phyloP scores from a whole-genome alignment of 2,888 invertebrate species.

The Ophion obscuratus region DNA sequence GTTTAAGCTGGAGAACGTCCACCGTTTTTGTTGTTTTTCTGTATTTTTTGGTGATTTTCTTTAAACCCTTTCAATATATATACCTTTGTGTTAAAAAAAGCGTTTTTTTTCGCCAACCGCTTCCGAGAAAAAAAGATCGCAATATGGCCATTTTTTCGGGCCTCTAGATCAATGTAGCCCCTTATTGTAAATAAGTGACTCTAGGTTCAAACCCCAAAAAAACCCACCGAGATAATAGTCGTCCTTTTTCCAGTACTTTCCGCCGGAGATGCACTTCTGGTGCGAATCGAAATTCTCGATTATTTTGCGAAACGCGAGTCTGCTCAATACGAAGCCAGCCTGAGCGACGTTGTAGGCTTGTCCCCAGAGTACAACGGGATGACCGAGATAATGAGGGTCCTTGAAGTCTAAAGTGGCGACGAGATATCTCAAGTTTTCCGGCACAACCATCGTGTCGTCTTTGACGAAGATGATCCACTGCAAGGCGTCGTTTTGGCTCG shows the following conservation, averaged over 20 bases:
- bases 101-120: too few relatives aligned
- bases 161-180: background rate
- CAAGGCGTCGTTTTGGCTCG: constrained; percentile 59
- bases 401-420: constrained; percentile 84
- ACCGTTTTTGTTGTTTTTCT: too few relatives aligned
- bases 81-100: too few relatives aligned
- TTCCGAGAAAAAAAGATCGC: too few relatives aligned
- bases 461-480: constrained; percentile 86
- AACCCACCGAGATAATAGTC: constrained; percentile 86
- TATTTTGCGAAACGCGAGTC: constrained; percentile 83
- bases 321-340: constrained; percentile 86
- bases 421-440: constrained; percentile 86
- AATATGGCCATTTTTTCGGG: too few relatives aligned
- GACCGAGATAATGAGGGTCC: constrained; percentile 85
- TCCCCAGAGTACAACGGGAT: constrained; percentile 86
- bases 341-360: constrained; percentile 85
- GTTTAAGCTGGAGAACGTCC: too few relatives aligned
- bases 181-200: background rate
- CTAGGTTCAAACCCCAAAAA: background rate
- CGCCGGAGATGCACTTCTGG: constrained; percentile 83
- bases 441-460: constrained; percentile 86
- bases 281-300: constrained; percentile 82
- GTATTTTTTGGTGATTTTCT: too few relatives aligned
- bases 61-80: too few relatives aligned
- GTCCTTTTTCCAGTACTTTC: constrained; percentile 86